Conservation (phyloP, 1,140 invertebrate species). For the Calliopsis andreniformis region DNA sequence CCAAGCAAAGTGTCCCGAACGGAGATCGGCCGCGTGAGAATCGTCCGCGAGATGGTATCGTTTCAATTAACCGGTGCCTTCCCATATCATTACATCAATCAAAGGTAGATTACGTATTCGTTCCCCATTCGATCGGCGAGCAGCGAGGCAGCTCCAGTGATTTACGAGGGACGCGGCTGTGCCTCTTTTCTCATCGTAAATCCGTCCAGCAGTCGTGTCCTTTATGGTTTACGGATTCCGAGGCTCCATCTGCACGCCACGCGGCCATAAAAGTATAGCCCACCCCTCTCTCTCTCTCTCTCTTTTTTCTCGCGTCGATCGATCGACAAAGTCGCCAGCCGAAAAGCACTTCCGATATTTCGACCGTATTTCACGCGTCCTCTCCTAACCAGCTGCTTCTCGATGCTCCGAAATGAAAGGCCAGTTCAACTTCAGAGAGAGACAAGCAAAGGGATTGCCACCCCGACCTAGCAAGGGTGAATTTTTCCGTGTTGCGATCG, state of each 20-base stretch:
- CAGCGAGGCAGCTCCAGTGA: neutral
- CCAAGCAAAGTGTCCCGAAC: too few relatives aligned
- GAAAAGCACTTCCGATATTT: slow-evolving; percentile 40
- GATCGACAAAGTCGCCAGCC: slow-evolving; percentile 44
- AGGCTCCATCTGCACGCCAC: slow-evolving; percentile 10
- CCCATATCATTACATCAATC: neutral
- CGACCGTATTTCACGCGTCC: slow-evolving; percentile 56
- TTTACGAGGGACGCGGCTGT: slow-evolving; percentile 15
- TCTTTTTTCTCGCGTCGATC: slow-evolving; percentile 20
- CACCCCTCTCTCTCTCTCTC: neutral
- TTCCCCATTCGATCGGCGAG: neutral
- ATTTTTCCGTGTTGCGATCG: slow-evolving; percentile 2
- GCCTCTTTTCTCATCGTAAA: slow-evolving; percentile 42
- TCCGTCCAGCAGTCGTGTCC: slow-evolving; percentile 12
- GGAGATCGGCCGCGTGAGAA: too few relatives aligned
- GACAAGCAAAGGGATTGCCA: too few relatives aligned
- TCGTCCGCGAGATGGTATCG: too few relatives aligned
- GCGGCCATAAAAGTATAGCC: slow-evolving; percentile 51
- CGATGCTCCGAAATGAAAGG: slow-evolving; percentile 31
- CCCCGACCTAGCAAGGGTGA: neutral
- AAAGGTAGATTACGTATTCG: slow-evolving; percentile 1
- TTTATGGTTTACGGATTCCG: slow-evolving; percentile 41
- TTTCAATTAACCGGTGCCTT: neutral
- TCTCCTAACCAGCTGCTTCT: slow-evolving; percentile 59
- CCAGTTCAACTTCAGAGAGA: neutral